Evolutionary conservation across 1,140 invertebrate genomes (phyloP), one percentile per base, ranked within the genome.

Genomic region (Cepaea nemoralis): DNA sequence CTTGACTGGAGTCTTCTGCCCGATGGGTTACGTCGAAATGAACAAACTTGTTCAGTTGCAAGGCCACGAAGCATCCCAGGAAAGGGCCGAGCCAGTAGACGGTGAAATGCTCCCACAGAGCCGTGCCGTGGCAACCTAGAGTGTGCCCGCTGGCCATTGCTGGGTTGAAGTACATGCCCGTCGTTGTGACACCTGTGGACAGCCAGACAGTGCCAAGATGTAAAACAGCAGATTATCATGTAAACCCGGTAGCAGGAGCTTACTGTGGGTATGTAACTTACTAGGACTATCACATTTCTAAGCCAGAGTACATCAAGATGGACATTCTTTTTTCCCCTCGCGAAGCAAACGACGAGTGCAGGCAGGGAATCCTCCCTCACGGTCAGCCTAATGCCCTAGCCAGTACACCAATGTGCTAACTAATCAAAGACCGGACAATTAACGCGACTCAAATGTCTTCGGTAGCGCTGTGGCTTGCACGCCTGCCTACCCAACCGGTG

Each of bases 151-250:
- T 96, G 0, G 96, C 96, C 86, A 97, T 90, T 0, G 96, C 95
- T 0, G 96, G 96, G 91, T 98, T 97, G 92, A 97, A 97, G 89
- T 97, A 97, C 45, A 96, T 96, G 27, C 97, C 97, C 27, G 96
- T 96, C 86, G 95, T 95, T 88, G 96, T 94, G 80, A 97, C 96
- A 6, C 96, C 96, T 97, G 92, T 39, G 94, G 94, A 35, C n/a
- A 81, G 78, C 73, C 19, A 45, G 48, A n/a, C 8, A 27, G 31
- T 14, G 31, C 6, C 12, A 66, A 66, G 24, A 66, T 8, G 31
- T 14, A n/a, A n/a, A 33, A n/a, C 12, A 24, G 63, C 12, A 48
- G 45, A 19, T 48, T 48, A 48, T 48, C 45, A 48, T 48, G 8
- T n/a, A n/a, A 67, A 27, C n/a, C n/a, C n/a, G n/a, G n/a, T n/a